Evolutionary conservation across 35 echinoderm and acorn worm genomes (phyloP).

Genomic region (Antedon bifida): DNA sequence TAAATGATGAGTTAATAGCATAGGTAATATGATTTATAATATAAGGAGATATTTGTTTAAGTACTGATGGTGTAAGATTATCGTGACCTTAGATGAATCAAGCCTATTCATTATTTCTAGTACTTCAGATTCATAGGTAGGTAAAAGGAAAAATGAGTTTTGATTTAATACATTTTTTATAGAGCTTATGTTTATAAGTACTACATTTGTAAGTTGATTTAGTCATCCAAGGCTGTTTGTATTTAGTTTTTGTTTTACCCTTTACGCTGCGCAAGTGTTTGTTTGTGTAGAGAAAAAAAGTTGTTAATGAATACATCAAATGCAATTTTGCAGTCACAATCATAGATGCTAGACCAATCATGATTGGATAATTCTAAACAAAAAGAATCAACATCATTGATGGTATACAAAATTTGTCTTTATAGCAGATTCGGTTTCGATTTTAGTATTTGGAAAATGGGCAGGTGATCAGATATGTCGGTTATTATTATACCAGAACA

Average conservation of each 20-base stretch:
- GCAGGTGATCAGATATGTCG: not conserved
- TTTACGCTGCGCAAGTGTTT: not conserved
- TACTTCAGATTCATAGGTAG: not conserved
- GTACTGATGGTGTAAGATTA: not conserved
- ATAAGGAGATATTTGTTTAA: not conserved
- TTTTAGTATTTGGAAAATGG: not conserved
- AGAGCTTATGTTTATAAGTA: not conserved
- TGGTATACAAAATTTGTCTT: not conserved
- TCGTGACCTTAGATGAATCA: not conserved
- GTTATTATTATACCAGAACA: not conserved
- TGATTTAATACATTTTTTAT: not conserved
- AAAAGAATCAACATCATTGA: not conserved
- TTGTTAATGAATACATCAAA: not conserved
- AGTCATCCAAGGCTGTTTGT: not conserved
- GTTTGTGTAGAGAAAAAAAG: not conserved
- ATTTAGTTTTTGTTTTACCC: no score
- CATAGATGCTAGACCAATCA: not conserved
- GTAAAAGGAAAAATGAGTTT: not conserved
- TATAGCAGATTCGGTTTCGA: not conserved
- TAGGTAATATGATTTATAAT: not conserved
- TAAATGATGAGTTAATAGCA: conserved; percentile 1
- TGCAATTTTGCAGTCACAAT: not conserved
- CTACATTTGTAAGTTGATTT: not conserved
- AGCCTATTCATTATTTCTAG: not conserved
- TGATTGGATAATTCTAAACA: not conserved